A percentile compares a stretch with the other conserved stretches of the same genome.
These are phyloP conservation scores for Paramormyrops kingsleyae DNA, from an alignment of 2,113 vertebrate genomes.

Conservation along the genomic window DNA sequence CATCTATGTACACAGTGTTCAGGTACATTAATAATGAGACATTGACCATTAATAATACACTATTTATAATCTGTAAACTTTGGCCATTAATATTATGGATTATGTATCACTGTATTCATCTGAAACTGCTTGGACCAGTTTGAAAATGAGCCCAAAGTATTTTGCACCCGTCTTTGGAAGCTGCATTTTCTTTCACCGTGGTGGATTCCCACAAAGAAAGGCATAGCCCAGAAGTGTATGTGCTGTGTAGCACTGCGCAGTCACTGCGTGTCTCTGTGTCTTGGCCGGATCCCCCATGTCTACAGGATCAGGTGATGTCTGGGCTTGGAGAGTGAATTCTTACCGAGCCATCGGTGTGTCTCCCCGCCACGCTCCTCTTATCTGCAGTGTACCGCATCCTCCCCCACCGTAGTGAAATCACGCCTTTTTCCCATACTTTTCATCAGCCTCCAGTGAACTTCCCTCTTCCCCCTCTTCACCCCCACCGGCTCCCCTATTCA, in stretches of 20 bases:
- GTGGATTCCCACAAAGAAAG: background rate
- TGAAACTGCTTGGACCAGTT: background rate
- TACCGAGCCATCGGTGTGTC: background rate
- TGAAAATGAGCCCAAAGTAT: background rate
- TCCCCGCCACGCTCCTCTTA: background rate
- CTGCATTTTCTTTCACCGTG: background rate
- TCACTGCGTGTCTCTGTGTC: background rate
- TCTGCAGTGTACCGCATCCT: background rate
- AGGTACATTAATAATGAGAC: background rate
- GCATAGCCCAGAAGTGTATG: background rate
- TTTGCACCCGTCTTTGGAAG: background rate
- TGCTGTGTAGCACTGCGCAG: background rate
- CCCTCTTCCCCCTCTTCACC: too few species aligned
- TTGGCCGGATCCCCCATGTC: background rate
- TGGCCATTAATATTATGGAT: background rate
- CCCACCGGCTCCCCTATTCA: background rate
- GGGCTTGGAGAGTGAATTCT: background rate
- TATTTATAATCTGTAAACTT: background rate
- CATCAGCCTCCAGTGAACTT: background rate
- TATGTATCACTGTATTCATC: background rate
- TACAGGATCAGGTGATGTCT: background rate
- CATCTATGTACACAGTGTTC: background rate
- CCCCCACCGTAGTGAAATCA: background rate
- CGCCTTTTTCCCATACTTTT: background rate
- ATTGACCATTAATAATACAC: background rate